phyloP scores from a whole-genome alignment of 1,140 invertebrate genomes.

The Papilio aristodemus region DNA sequence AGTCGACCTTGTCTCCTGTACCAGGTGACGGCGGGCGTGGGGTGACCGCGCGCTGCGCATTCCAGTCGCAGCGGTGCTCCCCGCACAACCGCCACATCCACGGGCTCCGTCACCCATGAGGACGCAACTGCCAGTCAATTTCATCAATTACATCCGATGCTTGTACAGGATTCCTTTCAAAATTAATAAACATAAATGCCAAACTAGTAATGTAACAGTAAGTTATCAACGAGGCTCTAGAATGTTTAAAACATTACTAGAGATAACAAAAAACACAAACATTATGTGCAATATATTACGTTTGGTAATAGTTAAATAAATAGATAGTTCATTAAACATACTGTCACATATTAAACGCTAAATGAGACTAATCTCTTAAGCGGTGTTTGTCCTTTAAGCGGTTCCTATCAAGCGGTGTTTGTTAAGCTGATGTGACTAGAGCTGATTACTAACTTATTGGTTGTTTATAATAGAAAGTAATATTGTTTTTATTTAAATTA shows the following conservation, averaged over 20 bases:
- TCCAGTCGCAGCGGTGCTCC: conserved; percentile 84
- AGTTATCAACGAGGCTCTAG: not conserved
- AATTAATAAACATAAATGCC: not conserved
- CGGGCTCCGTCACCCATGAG: conserved; percentile 86
- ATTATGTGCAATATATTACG: too few relatives aligned
- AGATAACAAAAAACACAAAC: not conserved
- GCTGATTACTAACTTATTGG: too few relatives aligned
- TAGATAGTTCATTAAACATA: too few relatives aligned
- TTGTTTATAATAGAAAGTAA: too few relatives aligned
- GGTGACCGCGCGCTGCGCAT: conserved; percentile 86
- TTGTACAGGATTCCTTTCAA: not conserved
- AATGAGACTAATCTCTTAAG: too few relatives aligned
- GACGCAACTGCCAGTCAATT: conserved; percentile 85
- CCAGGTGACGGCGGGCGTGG: conserved; percentile 85
- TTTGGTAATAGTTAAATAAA: too few relatives aligned
- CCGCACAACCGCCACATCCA: conserved; percentile 83
- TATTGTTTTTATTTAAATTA: too few relatives aligned
- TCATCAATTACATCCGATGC: not conserved
- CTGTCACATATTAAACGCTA: too few relatives aligned
- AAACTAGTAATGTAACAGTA: too few relatives aligned
- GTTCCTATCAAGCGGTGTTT: too few relatives aligned
- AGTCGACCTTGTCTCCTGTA: conserved; percentile 80
- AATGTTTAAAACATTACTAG: not conserved
- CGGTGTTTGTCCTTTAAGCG: too few relatives aligned
- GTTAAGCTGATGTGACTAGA: too few relatives aligned